Evolutionary conservation across 2,113 vertebrate species (phyloP).

Genomic region (Pomatorhinus ruficollis): DNA sequence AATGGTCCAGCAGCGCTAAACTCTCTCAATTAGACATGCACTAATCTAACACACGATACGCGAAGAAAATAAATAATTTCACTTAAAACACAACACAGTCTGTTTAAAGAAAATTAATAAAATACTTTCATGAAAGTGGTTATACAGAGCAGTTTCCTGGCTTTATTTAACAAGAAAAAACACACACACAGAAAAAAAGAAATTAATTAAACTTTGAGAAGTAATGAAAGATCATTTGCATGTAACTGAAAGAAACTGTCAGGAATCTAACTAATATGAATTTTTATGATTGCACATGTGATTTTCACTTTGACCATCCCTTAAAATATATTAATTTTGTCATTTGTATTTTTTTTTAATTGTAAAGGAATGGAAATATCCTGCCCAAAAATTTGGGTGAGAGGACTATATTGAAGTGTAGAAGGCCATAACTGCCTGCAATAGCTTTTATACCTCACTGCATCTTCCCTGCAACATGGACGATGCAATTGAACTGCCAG

Average conservation of each 20-base stretch:
- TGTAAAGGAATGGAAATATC: neutral
- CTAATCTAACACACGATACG: neutral
- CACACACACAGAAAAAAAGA: accelerated
- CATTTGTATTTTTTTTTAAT: neutral
- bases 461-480: neutral
- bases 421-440: neutral
- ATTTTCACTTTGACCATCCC: neutral
- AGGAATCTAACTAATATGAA: neutral
- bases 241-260: neutral
- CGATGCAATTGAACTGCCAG: neutral
- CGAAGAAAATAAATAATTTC: neutral
- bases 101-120: neutral
- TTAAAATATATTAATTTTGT: neutral
- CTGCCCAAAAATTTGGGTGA: neutral
- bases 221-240: neutral
- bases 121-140: neutral
- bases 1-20: neutral
- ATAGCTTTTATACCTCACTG: neutral
- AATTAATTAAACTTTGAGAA: neutral
- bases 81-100: neutral
- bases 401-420: neutral
- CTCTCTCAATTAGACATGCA: neutral
- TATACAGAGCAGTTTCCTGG: neutral
- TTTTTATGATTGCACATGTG: neutral
- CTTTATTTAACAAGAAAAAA: neutral